phyloP scores from a whole-genome alignment of 2,113 vertebrate genomes.

The Gymnobelideus leadbeateri region DNA sequence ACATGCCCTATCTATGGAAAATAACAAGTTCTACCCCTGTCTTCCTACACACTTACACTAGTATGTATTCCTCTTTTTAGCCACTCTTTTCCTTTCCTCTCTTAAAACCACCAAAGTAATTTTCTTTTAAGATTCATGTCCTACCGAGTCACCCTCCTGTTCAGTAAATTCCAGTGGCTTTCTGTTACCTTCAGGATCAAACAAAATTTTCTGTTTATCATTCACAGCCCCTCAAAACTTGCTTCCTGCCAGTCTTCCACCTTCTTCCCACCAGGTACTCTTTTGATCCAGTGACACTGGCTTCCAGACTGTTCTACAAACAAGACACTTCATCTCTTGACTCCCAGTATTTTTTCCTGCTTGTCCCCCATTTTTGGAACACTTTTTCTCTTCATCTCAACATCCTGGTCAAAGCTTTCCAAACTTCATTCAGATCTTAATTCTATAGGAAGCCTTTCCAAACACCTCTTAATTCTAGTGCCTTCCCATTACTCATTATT shows the following conservation, averaged over 20 bases:
- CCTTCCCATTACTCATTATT: not conserved
- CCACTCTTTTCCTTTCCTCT: not conserved
- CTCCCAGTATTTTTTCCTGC: not conserved
- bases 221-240: not conserved
- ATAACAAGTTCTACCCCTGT: not conserved
- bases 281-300: not conserved
- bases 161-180: not conserved
- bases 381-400: not conserved
- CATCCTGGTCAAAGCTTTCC: not conserved
- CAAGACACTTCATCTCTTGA: not conserved
- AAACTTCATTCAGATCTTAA: not conserved
- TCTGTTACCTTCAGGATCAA: not conserved
- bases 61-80: not conserved
- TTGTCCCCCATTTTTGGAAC: not conserved
- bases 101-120: no score
- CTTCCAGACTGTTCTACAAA: not conserved
- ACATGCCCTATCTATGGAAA: not conserved
- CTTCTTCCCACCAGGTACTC: no score
- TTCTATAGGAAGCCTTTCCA: not conserved
- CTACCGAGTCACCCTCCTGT: not conserved
- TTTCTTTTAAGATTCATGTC: no score
- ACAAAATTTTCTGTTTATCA: not conserved
- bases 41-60: not conserved
- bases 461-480: not conserved
- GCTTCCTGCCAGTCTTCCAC: no score